Percentiles rank a stretch among this genome's conserved stretches.
Conservation (phyloP, 2,888 invertebrate genomes). For the Allacma fusca region DNA sequence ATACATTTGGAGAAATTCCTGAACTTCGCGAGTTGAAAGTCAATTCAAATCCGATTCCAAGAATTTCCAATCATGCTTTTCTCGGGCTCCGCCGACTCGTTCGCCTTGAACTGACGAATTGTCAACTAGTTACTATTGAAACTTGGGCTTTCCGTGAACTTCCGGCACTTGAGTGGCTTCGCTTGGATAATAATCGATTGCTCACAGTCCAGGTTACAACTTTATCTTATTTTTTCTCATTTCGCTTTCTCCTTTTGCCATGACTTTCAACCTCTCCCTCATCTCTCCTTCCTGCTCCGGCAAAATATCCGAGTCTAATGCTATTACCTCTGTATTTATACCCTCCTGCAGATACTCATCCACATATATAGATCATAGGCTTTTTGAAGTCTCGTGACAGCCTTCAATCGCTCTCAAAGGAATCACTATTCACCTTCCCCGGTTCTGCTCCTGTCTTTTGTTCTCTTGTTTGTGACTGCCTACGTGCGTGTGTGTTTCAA, state of each 20-base stretch:
- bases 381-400: slow-evolving; percentile 6
- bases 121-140: slow-evolving; percentile 75
- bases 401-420: slow-evolving; percentile 6
- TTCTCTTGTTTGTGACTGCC: too few relatives aligned
- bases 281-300: not conserved
- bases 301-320: not conserved
- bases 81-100: slow-evolving; percentile 71
- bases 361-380: not conserved
- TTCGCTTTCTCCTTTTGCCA: not conserved
- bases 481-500: too few relatives aligned
- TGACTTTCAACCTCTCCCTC: not conserved
- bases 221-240: slow-evolving; percentile 21
- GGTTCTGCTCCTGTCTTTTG: too few relatives aligned
- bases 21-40: slow-evolving; percentile 79
- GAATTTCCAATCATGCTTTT: slow-evolving; percentile 73
- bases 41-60: slow-evolving; percentile 77
- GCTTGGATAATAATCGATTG: slow-evolving; percentile 78
- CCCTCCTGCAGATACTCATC: too few relatives aligned
- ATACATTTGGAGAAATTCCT: slow-evolving; percentile 75
- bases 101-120: slow-evolving; percentile 76
- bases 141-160: slow-evolving; percentile 77
- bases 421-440: too few relatives aligned
- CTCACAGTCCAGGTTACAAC: slow-evolving; percentile 64
- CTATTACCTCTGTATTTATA: not conserved
- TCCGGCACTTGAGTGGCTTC: slow-evolving; percentile 79